Conservation (phyloP, 2,797 vertebrate species). For the Sciurus carolinensis region DNA sequence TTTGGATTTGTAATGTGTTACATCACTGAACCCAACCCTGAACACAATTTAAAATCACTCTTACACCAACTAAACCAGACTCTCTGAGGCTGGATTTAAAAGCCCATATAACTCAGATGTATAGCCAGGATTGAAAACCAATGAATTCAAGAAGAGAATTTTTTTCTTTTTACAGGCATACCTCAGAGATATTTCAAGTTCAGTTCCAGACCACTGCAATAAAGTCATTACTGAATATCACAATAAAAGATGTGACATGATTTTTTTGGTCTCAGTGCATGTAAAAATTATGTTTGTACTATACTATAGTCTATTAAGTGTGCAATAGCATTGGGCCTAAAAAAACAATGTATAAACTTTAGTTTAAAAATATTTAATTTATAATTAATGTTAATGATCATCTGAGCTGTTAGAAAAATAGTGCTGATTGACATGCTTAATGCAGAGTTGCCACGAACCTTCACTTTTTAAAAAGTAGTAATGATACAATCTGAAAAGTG, state of each 20-base stretch:
- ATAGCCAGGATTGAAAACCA: background rate
- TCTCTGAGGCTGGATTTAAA: background rate
- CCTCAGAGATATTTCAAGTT: background rate
- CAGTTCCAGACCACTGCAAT: background rate
- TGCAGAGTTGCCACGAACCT: background rate
- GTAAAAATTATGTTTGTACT: background rate
- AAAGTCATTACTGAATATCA: background rate
- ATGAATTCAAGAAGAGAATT: background rate
- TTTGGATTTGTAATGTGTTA: background rate
- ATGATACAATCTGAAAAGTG: background rate
- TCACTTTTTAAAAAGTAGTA: background rate
- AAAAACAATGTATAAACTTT: background rate
- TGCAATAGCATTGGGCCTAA: background rate
- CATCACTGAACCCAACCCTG: background rate
- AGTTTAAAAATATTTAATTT: background rate
- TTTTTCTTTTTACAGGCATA: background rate
- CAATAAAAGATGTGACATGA: background rate
- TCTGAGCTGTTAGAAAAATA: background rate
- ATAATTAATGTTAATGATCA: background rate
- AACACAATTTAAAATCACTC: background rate
- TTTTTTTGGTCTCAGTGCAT: background rate
- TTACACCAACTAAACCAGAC: background rate
- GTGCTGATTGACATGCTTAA: background rate
- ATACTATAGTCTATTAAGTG: background rate
- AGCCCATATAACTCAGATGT: background rate